Conservation (phyloP, 2,888 invertebrate species). For the Diarsia dahlii region DNA sequence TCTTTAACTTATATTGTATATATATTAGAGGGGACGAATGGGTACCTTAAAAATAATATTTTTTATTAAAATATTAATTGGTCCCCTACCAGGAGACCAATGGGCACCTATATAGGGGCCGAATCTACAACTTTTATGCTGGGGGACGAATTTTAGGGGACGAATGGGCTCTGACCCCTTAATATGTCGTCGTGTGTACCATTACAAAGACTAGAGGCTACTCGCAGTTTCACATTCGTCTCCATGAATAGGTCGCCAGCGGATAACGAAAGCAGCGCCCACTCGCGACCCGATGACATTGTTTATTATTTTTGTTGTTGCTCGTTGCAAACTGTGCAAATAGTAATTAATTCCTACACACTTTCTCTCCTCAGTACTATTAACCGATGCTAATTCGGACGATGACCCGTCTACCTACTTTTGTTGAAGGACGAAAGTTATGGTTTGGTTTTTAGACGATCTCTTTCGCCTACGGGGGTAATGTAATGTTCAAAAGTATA, state of each 20-base stretch:
- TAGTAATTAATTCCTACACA: constrained; percentile 86
- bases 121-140: no score
- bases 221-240: constrained; percentile 18
- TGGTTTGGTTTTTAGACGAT: constrained; percentile 65
- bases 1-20: no score
- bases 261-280: constrained; percentile 71
- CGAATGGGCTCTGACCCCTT: no score
- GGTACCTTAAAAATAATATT: no score
- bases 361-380: constrained; percentile 79
- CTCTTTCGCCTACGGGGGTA: constrained; percentile 58
- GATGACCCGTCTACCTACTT: constrained; percentile 82
- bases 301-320: constrained; percentile 83
- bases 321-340: constrained; percentile 78
- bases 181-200: no score
- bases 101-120: no score
- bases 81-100: no score
- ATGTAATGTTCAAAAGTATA: constrained; percentile 37
- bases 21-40: no score
- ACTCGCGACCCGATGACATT: constrained; percentile 84
- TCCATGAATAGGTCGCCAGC: constrained; percentile 48
- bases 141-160: no score
- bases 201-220: constrained; percentile 21
- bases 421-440: constrained; percentile 73
- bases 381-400: constrained; percentile 76
- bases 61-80: no score